phyloP scores from a whole-genome alignment of 2,797 vertebrate species.

The Hozukius guyotensis region DNA sequence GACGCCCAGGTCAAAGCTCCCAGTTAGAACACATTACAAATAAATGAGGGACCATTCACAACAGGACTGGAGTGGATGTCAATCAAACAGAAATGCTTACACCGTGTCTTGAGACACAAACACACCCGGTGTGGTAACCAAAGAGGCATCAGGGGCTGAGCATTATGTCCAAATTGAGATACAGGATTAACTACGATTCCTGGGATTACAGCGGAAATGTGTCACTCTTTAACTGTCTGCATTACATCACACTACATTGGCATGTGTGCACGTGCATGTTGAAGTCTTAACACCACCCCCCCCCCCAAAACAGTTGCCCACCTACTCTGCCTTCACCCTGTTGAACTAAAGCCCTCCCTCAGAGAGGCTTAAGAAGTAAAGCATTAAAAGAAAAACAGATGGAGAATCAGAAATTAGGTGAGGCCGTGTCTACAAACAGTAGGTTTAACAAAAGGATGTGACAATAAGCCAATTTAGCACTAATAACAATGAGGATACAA shows the following conservation, averaged over 20 bases:
- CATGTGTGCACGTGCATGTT: neutral
- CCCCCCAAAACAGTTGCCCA: neutral
- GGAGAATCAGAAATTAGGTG: constrained; percentile 39
- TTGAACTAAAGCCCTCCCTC: constrained; percentile 14
- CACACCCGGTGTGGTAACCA: neutral
- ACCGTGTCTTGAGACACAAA: neutral
- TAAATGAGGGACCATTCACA: neutral
- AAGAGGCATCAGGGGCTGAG: constrained; percentile 33
- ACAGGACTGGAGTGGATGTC: neutral
- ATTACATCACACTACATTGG: constrained; percentile 51
- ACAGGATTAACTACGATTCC: constrained; percentile 60
- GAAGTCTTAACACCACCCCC: neutral
- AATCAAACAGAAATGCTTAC: neutral
- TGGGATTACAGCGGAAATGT: constrained; percentile 60
- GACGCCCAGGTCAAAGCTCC: neutral
- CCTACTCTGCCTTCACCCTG: neutral
- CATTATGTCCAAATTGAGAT: constrained; percentile 47
- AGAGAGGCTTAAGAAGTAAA: constrained; percentile 43
- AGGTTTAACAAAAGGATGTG: constrained; percentile 30
- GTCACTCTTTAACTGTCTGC: constrained; percentile 50
- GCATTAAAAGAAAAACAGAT: constrained; percentile 48
- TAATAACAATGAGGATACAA: constrained; percentile 7
- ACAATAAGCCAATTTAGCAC: constrained; percentile 52
- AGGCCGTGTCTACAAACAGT: constrained; percentile 28
- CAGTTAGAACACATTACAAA: neutral